Conservation (phyloP, 2,113 vertebrate species). For the Erythrocercus mccallii region DNA sequence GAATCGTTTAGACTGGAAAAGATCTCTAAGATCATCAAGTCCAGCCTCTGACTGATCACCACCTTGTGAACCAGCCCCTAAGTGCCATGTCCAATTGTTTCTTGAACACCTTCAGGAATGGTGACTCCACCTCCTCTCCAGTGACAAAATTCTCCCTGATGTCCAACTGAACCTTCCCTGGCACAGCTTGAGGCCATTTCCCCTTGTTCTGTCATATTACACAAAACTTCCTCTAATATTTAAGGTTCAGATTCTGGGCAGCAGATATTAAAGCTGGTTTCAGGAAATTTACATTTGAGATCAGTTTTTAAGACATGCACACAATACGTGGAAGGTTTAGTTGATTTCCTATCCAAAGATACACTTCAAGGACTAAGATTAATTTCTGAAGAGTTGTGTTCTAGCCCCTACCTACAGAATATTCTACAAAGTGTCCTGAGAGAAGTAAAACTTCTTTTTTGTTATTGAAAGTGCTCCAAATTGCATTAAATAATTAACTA, state of each 20-base stretch:
- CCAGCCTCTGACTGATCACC: not conserved
- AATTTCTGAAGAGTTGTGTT: not conserved
- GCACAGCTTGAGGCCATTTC: not conserved
- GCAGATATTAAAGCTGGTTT: not conserved
- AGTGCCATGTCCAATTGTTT: rapidly evolving
- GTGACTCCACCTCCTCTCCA: not conserved
- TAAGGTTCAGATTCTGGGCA: not conserved
- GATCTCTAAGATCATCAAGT: not conserved
- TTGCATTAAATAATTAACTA: not conserved
- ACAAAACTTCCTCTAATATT: not conserved
- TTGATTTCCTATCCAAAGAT: not conserved
- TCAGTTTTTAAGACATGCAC: not conserved
- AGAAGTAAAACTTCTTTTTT: not conserved
- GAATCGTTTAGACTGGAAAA: not conserved
- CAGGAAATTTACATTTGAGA: not conserved
- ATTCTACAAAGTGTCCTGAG: not conserved
- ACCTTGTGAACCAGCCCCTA: not conserved
- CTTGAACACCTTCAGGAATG: not conserved
- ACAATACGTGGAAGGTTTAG: not conserved
- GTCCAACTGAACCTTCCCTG: not conserved
- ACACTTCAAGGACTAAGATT: not conserved
- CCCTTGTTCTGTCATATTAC: not conserved
- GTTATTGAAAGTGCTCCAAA: not conserved
- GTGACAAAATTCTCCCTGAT: not conserved
- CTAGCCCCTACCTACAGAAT: not conserved